These are phyloP conservation scores for Eleutherodactylus coqui DNA, from an alignment of 2,797 vertebrate species.

Conservation along the genomic window DNA sequence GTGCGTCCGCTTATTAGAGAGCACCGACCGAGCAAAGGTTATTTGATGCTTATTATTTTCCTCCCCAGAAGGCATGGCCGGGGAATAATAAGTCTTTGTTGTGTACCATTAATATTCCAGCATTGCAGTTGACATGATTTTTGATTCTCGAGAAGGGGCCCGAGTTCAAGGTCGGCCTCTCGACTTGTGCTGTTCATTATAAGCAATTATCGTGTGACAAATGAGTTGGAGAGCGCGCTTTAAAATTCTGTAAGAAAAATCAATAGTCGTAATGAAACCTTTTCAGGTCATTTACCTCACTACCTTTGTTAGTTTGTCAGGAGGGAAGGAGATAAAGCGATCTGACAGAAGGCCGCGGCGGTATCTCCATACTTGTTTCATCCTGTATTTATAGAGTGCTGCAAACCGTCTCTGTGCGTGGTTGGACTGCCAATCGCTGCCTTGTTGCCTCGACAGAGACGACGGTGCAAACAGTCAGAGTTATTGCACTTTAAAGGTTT, in stretches of 20 bases:
- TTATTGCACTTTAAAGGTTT: not conserved
- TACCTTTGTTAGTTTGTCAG: conserved; percentile 83
- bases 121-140: conserved; percentile 75
- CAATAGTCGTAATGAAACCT: conserved; percentile 86
- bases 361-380: conserved; percentile 45
- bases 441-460: not conserved
- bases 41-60: conserved; percentile 66
- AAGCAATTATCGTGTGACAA: conserved; percentile 85
- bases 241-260: conserved; percentile 87
- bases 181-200: conserved; percentile 85
- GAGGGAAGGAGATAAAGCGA: conserved; percentile 79
- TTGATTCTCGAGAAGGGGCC: conserved; percentile 77
- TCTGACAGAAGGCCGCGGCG: conserved; percentile 70
- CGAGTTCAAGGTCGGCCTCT: conserved; percentile 86
- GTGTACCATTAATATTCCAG: conserved; percentile 78
- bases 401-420: conserved; percentile 42
- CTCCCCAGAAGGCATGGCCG: conserved; percentile 62
- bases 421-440: conserved; percentile 21
- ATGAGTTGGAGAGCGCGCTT: conserved; percentile 83
- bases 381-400: conserved; percentile 41
- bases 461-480: not conserved
- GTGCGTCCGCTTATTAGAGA: conserved; percentile 51
- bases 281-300: conserved; percentile 81
- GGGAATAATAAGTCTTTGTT: conserved; percentile 73
- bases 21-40: conserved; percentile 67